Base-by-base conservation (phyloP, 2,888 invertebrate species). In the Leistus spinibarbis region DNA sequence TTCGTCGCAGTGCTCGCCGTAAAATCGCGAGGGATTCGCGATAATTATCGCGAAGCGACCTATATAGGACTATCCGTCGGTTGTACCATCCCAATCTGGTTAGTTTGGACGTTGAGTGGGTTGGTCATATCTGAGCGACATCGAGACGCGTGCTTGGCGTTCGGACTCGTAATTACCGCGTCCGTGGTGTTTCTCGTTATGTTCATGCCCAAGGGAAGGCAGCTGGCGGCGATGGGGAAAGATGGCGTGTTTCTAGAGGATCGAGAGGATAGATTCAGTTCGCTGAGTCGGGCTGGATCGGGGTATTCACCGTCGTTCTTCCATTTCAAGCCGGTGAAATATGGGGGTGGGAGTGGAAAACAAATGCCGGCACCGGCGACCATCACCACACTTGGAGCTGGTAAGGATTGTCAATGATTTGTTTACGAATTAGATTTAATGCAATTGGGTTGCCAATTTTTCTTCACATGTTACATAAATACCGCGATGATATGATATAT, bases 191-290 rank as follows among this genome's bases (percentile, higher is more conserved):
- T 97, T 86, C 90, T 96, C 80, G 92, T 96, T 75, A 97, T 97
- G 97, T 97, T 97, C 86, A 92, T 96, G 87, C 93, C 97, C 40
- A 97, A 95, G 87, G 96, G 97, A 27, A 89, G 97, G 56, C 95
- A 97, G 82, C 87, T 97, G 81, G 96, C 96, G 0, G 96, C 96
- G 65, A 91, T 97, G 88, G 97, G 97, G 64, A 93, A 95, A 81
- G 96, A 96, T 82, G 95, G 94, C 13, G 90, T 93, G 78, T 93
- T 92, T 85, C 90, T 92, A 78, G 93, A 93, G 81, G 95, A 93
- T 84, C 89, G 94, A 77, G 95, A 95, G 80, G 95, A 95, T 80
- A 91, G 93, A 74, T 91, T 94, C 79, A 95, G 94, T 85, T 93
- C 95, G 69, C 86, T 95, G 79, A 92, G 92, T 83, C 89, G 91